Evolutionary conservation across 2,113 vertebrate genomes (phyloP), one percentile per base, ranked within the genome.

Genomic region (Apteryx owenii): DNA sequence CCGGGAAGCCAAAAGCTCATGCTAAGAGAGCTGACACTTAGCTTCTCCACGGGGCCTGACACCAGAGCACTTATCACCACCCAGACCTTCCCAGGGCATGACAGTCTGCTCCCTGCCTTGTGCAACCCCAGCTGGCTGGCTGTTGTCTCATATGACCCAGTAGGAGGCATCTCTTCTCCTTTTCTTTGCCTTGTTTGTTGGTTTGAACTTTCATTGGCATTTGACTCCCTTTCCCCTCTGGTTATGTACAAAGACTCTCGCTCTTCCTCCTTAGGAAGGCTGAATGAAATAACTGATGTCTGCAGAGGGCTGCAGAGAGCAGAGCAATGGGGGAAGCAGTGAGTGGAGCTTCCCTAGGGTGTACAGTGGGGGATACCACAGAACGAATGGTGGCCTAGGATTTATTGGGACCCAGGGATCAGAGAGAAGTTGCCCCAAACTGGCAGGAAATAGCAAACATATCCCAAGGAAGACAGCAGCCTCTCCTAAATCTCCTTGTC

Each of bases 241-340:
- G 33, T 53, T 48, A 25, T 1, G 1, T 4, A n/a, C 11, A 62
- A n/a, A 44, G 18, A 19, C 54, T 16, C 36, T 29, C 3, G 0
- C 51, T 17, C 80, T 46, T 17, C 61, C 31, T 33, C 29, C 61
- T 76, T 71, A 1, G 1, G 15, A 38, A 6, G 64, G 51, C 9
- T 14, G 58, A 51, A 22, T 25, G 21, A 61, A 21, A 31, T 54
- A 33, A 20, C 46, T 23, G 73, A 25, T 3, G 40, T 36, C 54
- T 20, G 53, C 50, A 31, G 46, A 18, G 77, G 60, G 51, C 54
- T 20, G 53, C 50, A 31, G 46, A 18, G 77, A 65, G 58, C 76
- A 68, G 12, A 68, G 61, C 6, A 75, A 29, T 40, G 4, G 8
- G 18, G 28, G 62, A 12, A 80, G 56, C 21, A 75, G 44, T 0